A percentile compares a stretch with the other conserved stretches of the same genome.
Evolutionary conservation across 2,797 vertebrate species (phyloP).

Genomic region (Fundulus diaphanus): DNA sequence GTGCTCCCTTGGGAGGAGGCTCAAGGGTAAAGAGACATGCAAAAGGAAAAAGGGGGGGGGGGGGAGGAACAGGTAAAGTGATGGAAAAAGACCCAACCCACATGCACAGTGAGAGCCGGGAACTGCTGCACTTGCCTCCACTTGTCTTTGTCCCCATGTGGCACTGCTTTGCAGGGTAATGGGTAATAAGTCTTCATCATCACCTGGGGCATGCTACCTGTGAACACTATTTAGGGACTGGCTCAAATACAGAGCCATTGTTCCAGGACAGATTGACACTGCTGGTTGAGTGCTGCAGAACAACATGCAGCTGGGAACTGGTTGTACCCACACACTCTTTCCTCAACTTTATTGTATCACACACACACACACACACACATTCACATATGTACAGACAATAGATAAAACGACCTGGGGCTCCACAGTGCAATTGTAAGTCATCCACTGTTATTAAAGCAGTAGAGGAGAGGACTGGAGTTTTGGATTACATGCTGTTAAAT

Average conservation of each 20-base stretch:
- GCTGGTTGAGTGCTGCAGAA: conserved; percentile 52
- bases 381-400: not conserved
- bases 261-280: conserved; percentile 60
- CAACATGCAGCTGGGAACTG: conserved; percentile 60
- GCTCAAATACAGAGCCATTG: conserved; percentile 53
- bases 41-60: not conserved
- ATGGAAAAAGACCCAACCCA: conserved; percentile 22
- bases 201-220: conserved; percentile 55
- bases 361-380: conserved; percentile 14
- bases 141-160: conserved; percentile 65
- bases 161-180: conserved; percentile 39
- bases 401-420: conserved; percentile 61
- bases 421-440: conserved; percentile 43
- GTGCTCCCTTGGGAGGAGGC: conserved; percentile 69
- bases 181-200: conserved; percentile 53
- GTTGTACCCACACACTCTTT: conserved; percentile 28
- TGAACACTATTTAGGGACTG: conserved; percentile 40
- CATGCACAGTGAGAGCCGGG: conserved; percentile 8
- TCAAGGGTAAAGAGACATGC: conserved; percentile 44
- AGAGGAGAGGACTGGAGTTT: conserved; percentile 19
- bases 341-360: not conserved
- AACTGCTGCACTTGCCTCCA: conserved; percentile 61
- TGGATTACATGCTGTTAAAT: conserved; percentile 16
- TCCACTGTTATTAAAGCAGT: conserved; percentile 16
- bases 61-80: not conserved